Percentiles rank a stretch among this genome's conserved stretches.
These are phyloP conservation scores for Xiphias gladius DNA, from an alignment of 2,113 vertebrate species.

Conservation along the genomic window DNA sequence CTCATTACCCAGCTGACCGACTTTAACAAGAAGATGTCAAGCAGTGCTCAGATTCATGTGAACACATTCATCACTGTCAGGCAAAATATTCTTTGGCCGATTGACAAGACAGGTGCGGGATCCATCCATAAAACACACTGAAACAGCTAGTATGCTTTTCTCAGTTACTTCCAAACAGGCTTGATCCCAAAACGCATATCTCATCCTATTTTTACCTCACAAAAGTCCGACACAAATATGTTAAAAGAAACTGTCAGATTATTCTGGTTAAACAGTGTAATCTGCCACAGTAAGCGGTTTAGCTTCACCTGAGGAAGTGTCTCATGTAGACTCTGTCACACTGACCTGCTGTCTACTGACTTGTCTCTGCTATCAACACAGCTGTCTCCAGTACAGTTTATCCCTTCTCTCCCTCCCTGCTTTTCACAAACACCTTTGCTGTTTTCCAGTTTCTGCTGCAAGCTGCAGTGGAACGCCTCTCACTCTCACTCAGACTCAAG, in stretches of 20 bases:
- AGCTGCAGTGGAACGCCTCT: slow-evolving; percentile 19
- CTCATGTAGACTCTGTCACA: slow-evolving; percentile 33
- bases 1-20: slow-evolving; percentile 38
- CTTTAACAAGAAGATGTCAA: slow-evolving; percentile 54
- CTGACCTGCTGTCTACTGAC: slow-evolving; percentile 54
- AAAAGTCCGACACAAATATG: slow-evolving; percentile 54
- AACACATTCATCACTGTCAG: slow-evolving; percentile 71
- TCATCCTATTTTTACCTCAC: slow-evolving; percentile 38
- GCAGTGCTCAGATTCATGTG: slow-evolving; percentile 50
- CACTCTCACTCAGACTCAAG: slow-evolving; percentile 34
- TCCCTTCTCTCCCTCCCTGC: slow-evolving; percentile 14
- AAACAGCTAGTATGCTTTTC: slow-evolving; percentile 21
- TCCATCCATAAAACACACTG: slow-evolving; percentile 12
- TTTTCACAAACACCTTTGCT: slow-evolving; percentile 50
- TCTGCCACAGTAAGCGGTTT: slow-evolving; percentile 61
- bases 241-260: slow-evolving; percentile 59
- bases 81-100: slow-evolving; percentile 57
- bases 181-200: slow-evolving; percentile 29
- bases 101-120: slow-evolving; percentile 68
- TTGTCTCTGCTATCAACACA: slow-evolving; percentile 51
- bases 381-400: slow-evolving; percentile 46
- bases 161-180: slow-evolving; percentile 26
- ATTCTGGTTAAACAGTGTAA: slow-evolving; percentile 50
- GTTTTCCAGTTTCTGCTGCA: slow-evolving; percentile 25
- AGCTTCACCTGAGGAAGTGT: slow-evolving; percentile 59